Base-by-base conservation (phyloP, 2,113 vertebrate genomes). In the Anhinga rufa region DNA sequence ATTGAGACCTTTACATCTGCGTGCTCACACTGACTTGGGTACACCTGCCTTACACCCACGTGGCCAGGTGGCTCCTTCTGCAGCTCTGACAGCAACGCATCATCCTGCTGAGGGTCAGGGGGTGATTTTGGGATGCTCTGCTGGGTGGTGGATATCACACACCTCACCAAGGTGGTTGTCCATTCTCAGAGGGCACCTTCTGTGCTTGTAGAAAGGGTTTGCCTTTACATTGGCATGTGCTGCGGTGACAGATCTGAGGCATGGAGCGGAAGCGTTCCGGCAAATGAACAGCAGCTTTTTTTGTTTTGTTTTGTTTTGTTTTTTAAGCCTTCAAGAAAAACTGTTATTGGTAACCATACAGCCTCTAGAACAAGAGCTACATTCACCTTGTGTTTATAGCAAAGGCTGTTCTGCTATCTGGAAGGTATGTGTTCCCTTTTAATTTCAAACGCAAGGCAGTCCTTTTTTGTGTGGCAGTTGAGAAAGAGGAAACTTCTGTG, bases 401-500 rank as follows among this genome's bases (percentile, higher is more conserved):
- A 83, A 55, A 78, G 46, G 34, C 79, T 71, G 68, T 36, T 70
- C 36, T 2, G 2, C 62, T 88, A 0, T 91, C 82, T 76, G 72
- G 29, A 76, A 82, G 25, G 40, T 29, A 25, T 38, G 29, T 68
- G 46, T 78, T 85, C 80, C 21, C 44, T 97, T 91, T 94, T 93
- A 12, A 57, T 82, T 82, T 95, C 54, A 77, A 64, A 88, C 9
- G 9, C 40, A 77, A 87, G 86, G 88, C 93, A 91, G 74, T 94
- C 71, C 69, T 95, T 91, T 82, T 94, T 60, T 80, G 77, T 52
- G 58, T 88, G 54, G 49, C 78, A 66, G 83, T 95, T 95, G 72
- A 95, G 88, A 92, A 81, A 57, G 75, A 46, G 44, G 44, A 46
- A 18, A 46, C 44, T 46, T 46, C 44, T 46, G 44, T 46, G 44